Evolutionary conservation across 2,797 vertebrate species (phyloP), one percentile per base, ranked within the genome.

Genomic region (Botia kubotai): DNA sequence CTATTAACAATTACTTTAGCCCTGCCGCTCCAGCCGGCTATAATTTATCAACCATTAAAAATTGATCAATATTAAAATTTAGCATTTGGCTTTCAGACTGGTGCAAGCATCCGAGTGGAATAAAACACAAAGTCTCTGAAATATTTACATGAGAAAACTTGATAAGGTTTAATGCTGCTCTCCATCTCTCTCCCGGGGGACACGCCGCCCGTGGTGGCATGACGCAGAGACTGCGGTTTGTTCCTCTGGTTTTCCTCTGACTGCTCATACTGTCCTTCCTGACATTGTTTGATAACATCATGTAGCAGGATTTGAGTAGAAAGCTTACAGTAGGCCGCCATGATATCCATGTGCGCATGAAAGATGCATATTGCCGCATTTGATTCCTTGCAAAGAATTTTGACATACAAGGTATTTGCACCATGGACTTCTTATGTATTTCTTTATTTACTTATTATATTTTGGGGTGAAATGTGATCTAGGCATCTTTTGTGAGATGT

Each of bases 41-140:
- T 87, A 89, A 90, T 87, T 88, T 87, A 88, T 88, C 85, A 87
- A 80, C 78, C 78, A 89, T 90, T 86, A 90, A 90, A 89, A 88
- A 89, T 90, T 83, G 78, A 89, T 85, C 85, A 72, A 87, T 88
- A 89, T 88, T 88, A 87, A 90, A 89, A 89, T 88, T 85, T 85
- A 87, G 83, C 83, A 87, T 87, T 90, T 84, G 81, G 65, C 86
- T 81, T 87, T 85, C 72, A 66, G 81, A 84, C 72, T 83, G 78
- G 72, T 83, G 57, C 70, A 65, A 77, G 77, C 85, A 87, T 87
- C 87, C 82, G 71, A 82, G 85, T 86, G 87, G 87, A 90, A 88
- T 87, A 83, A 87, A 87, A 90, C 82, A 86, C 82, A 79, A 86
- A 86, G 80, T 52, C 72, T 85, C 82, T 90, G 82, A 89, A 90